These are phyloP conservation scores for Butorides virescens DNA, from an alignment of 2,113 vertebrate genomes.

Conservation along the genomic window DNA sequence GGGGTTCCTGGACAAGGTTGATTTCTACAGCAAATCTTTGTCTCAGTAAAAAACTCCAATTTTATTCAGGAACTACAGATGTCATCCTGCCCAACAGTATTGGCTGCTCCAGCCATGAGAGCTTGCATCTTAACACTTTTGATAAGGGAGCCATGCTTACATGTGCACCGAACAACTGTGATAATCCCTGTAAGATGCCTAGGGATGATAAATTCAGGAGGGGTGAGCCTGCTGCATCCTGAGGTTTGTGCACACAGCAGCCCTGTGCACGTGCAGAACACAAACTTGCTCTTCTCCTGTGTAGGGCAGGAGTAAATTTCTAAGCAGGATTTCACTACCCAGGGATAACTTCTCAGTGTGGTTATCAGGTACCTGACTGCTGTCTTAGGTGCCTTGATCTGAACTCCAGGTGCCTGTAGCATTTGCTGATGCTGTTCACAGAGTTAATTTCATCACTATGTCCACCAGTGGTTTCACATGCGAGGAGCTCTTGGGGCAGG, in stretches of 20 bases:
- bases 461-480: neutral
- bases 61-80: neutral
- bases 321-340: neutral
- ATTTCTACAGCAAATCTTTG: neutral
- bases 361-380: accelerated
- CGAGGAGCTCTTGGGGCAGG: neutral
- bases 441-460: neutral
- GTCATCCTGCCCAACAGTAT: neutral
- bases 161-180: accelerated
- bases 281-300: accelerated
- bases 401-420: neutral
- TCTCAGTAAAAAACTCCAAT: neutral
- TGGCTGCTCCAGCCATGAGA: neutral
- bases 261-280: accelerated
- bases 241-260: neutral
- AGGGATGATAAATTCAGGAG: neutral
- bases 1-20: neutral
- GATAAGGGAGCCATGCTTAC: neutral
- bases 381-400: neutral
- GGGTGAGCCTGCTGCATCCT: neutral
- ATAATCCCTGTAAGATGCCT: too few relatives aligned
- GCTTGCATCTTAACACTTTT: neutral
- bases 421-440: neutral
- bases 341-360: neutral
- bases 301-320: neutral